Evolutionary conservation across 2,888 invertebrate species (phyloP), one percentile per base, ranked within the genome.

Genomic region (Xestia ashworthii): DNA sequence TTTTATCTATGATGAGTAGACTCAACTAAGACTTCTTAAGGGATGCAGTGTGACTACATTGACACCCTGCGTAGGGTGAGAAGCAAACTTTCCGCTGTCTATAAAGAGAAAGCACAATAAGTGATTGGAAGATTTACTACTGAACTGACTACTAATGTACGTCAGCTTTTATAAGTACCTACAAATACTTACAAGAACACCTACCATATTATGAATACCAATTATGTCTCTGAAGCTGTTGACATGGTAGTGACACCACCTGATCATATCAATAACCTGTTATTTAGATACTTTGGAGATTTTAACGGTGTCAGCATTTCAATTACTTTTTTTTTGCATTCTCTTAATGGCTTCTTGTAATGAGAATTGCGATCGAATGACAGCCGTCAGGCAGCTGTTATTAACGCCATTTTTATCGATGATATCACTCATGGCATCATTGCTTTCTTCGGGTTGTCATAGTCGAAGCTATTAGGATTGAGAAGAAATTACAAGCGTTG

Each of bases 301-400:
- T 68, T 48, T n/a, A 68, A 78, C 32, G 32, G 79, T 68, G 32
- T 78, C 69, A 48, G 78, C 16, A 50, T 32, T 48, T 78, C 19
- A 53, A 71, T 44, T 16, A 4, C 3, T 5, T 46, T 55, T 48
- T 76, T 25, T 5, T n/a, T 44, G 2, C 0, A 1, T 76, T 58
- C 64, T 53, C 46, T 46, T 73, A 19, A 62, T 19, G 9, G 9
- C 0, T 62, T 5, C n/a, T 66, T 46, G 0, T 41, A 62, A 70
- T 25, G n/a, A 60, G 22, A 14, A 46, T 62, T 11, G 38, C 48
- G 46, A 38, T 38, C 22, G n/a, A 58, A 41, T 76, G 67, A 78
- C 22, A 78, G 66, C 50, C 19, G 50, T 5, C 50, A 50, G 50
- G 55, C 22, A 67, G 53, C 22, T 25, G 16, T 67, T 48, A 55